Base-by-base conservation (phyloP, 1,140 invertebrate species). In the Archivesica marissinica region DNA sequence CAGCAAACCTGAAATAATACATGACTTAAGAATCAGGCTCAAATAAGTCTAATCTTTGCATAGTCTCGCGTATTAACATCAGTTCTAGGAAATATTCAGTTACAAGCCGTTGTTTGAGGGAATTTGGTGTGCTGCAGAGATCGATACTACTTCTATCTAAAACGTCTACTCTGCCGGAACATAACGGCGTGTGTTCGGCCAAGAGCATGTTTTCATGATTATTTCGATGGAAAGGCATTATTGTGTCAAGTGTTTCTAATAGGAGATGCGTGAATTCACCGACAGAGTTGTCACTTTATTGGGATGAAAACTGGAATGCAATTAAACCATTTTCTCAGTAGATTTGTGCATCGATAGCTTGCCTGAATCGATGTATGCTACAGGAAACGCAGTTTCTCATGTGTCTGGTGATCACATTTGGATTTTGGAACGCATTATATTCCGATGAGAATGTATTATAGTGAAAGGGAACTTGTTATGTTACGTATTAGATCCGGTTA, bases 221-320 rank as follows among this genome's bases (percentile, higher is more conserved):
- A 47, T 47, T 72, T 41, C 68, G 39, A 47, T 72, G 41, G 39
- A 50, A 72, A 47, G 2, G 23, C 41, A 79, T 64, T 47, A 47
- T 39, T 79, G 56, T 66, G 77, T 79, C 77, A 79, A 68, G 11
- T 79, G 68, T 30, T 72, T 72, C 9, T 47, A 72, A 72, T 72
- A 44, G 68, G 33, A 17, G 38, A 72, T 33, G 39, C n/a, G 68
- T 23, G 39, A 33, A 72, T 50, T 23, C 41, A 72, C 11, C 1
- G 25, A 50, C 3, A 33, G 44, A 4, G 33, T 52, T 47, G 41
- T 72, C 11, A 11, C 68, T 50, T 50, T 44, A 47, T 25, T 52
- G n/a, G 41, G 23, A 47, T 64, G 23, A 64, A 64, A 50, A 50
- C 44, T 47, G 68, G 23, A 50, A 17, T 25, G 68, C 35, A 72